These are phyloP conservation scores for Smutsia gigantea DNA, from an alignment of 2,797 vertebrate genomes.

Conservation along the genomic window DNA sequence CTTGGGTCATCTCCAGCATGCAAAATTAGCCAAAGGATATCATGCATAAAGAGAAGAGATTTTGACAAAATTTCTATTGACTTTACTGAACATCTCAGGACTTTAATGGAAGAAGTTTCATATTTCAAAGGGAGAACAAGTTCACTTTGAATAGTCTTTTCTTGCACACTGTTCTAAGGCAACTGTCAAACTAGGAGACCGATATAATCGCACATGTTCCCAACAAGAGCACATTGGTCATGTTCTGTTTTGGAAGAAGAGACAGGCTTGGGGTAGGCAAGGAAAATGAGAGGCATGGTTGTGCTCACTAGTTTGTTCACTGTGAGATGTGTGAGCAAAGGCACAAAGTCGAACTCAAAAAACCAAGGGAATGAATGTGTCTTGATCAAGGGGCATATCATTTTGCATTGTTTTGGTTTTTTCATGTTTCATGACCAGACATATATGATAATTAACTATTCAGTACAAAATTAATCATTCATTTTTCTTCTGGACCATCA, in stretches of 20 bases:
- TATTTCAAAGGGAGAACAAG: not conserved
- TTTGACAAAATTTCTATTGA: not conserved
- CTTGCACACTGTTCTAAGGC: not conserved
- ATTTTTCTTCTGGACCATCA: conserved; percentile 15
- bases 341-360: not conserved
- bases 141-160: not conserved
- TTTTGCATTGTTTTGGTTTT: not conserved
- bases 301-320: not conserved
- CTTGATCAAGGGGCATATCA: not conserved
- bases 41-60: not conserved
- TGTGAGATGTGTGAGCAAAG: not conserved
- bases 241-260: conserved; percentile 27
- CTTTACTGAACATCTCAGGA: not conserved
- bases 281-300: not conserved
- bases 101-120: not conserved
- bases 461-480: not conserved
- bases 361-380: not conserved
- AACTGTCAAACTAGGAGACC: not conserved
- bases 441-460: not conserved
- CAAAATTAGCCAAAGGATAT: not conserved
- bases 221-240: not conserved
- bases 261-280: not conserved
- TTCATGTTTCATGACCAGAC: not conserved
- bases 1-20: not conserved
- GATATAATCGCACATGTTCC: not conserved